These are phyloP conservation scores for Rhabditoides inermis DNA, from an alignment of 2,888 invertebrate species.

Conservation along the genomic window DNA sequence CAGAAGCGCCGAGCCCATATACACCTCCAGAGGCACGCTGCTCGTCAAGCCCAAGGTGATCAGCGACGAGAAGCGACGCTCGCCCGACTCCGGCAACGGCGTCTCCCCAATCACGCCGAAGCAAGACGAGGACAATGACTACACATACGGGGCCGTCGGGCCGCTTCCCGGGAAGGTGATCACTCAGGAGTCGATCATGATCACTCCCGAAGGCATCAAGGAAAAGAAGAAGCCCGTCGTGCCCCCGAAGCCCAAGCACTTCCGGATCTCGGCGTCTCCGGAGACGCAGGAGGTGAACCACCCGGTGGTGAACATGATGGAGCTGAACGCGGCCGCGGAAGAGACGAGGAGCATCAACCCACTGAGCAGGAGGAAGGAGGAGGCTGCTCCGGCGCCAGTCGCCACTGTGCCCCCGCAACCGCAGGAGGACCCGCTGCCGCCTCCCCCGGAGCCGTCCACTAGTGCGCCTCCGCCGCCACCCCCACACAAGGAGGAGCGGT, in stretches of 20 bases:
- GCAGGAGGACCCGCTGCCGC: not conserved
- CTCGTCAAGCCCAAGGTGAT: constrained; percentile 31
- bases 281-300: constrained; percentile 12
- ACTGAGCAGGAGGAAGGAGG: constrained; percentile 8
- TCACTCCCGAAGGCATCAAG: constrained; percentile 40
- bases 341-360: constrained; percentile 14
- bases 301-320: constrained; percentile 25
- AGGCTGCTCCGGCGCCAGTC: constrained; percentile 5
- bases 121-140: not conserved
- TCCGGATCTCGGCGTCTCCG: constrained; percentile 10
- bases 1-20: constrained; percentile 17
- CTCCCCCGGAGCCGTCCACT: not conserved
- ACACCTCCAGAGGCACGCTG: constrained; percentile 30
- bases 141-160: constrained; percentile 34
- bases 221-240: constrained; percentile 34
- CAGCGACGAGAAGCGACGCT: too few relatives aligned
- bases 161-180: constrained; percentile 47
- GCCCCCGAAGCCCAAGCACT: constrained; percentile 41
- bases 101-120: not conserved
- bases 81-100: not conserved
- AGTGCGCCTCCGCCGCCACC: not conserved
- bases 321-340: constrained; percentile 13
- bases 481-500: not conserved
- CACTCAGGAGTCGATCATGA: constrained; percentile 38
- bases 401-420: constrained; percentile 4